Evolutionary conservation across 2,888 invertebrate genomes (phyloP), one percentile per base, ranked within the genome.

Genomic region (Yponomeuta evonymella): DNA sequence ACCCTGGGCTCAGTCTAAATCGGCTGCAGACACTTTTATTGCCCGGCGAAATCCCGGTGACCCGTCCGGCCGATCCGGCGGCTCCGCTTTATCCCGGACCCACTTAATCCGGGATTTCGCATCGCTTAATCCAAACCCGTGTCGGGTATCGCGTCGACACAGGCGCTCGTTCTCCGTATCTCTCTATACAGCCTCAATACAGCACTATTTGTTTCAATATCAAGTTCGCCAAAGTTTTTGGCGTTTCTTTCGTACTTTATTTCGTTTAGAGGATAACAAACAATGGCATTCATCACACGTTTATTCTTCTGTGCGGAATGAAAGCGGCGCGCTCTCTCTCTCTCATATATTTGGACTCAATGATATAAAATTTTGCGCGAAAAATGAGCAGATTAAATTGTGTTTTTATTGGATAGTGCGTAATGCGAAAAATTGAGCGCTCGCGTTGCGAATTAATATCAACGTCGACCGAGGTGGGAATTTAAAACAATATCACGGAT

Each of bases 81-180:
- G 83, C 83, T 80, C 83, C 15, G 86, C 81, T 89, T 90, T 90
- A 90, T 90, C 90, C 91, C 84, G 81, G 86, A 76, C 84, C 81
- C 82, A 84, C 81, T 91, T 92, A 93, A 92, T 92, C 93, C 92
- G 80, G 90, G 92, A 92, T 92, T 92, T 90, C 89, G 89, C 92
- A 93, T 92, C 89, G 89, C 91, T 93, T 94, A 94, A 94, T 94
- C 94, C 93, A 91, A 83, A 93, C 94, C 94, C 93, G 93, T 93
- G 94, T 93, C 92, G 93, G 93, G 92, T 93, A 93, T 93, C 94
- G 93, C 94, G 93, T 89, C 90, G 89, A 88, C 48, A 51, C 68
- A 51, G 51, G 51, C 51, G 51, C 51, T 15, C 51, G 51, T 15
- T 12, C 51, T 58, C 51, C 51, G 15, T 15, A 58, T 58, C 51